phyloP scores from a whole-genome alignment of 1,140 invertebrate species.

The Drosophila guanche region DNA sequence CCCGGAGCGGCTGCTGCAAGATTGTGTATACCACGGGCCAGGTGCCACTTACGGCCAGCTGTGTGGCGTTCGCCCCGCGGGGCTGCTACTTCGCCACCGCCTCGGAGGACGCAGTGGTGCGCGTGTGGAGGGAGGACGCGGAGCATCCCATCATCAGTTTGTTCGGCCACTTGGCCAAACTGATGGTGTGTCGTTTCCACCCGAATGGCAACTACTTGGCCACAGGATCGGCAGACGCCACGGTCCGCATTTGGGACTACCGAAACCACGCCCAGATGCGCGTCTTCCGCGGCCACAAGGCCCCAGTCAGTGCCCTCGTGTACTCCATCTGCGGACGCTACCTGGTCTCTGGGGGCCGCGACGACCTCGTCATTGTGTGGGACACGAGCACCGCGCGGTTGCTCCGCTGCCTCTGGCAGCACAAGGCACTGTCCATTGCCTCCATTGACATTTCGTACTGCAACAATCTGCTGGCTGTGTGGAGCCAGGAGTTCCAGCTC shows the following conservation, averaged over 20 bases:
- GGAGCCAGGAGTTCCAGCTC: slow-evolving; percentile 38
- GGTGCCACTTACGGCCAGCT: neutral
- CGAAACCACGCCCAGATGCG: slow-evolving; percentile 39
- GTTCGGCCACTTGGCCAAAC: slow-evolving; percentile 42
- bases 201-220: slow-evolving; percentile 62
- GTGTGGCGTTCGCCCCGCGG: slow-evolving; percentile 47
- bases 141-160: slow-evolving; percentile 28
- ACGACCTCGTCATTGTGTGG: slow-evolving; percentile 46
- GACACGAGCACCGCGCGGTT: slow-evolving; percentile 33
- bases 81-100: slow-evolving; percentile 56
- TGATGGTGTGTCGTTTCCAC: slow-evolving; percentile 51
- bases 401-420: slow-evolving; percentile 18
- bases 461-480: slow-evolving; percentile 49
- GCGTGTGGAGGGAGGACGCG: slow-evolving; percentile 57
- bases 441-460: slow-evolving; percentile 41
- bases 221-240: slow-evolving; percentile 57
- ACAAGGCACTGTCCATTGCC: slow-evolving; percentile 24
- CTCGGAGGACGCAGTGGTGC: slow-evolving; percentile 50
- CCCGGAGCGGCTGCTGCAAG: slow-evolving; percentile 52
- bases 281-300: slow-evolving; percentile 40
- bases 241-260: slow-evolving; percentile 55
- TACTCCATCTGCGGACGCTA: slow-evolving; percentile 56
- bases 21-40: slow-evolving; percentile 50
- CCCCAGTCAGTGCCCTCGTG: slow-evolving; percentile 22
- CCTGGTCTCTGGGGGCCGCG: slow-evolving; percentile 43